Evolutionary conservation across 2,888 invertebrate genomes (phyloP).

Genomic region (Antitype chi): DNA sequence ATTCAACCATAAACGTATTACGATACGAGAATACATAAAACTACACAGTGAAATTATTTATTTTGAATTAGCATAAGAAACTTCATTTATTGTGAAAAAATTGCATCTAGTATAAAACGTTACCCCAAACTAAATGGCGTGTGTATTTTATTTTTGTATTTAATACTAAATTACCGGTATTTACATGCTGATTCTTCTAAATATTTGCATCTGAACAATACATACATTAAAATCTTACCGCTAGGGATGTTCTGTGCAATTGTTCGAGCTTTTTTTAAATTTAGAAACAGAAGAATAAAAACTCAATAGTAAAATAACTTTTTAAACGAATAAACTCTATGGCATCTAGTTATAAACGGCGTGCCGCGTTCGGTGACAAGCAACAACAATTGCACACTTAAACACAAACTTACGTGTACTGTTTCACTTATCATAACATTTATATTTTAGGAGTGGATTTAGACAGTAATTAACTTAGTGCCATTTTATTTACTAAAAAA

Average conservation of each 20-base stretch:
- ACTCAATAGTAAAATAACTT: conserved; percentile 58
- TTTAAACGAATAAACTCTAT: conserved; percentile 70
- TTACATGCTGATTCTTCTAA: conserved; percentile 89
- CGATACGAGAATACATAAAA: conserved; percentile 59
- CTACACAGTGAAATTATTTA: conserved; percentile 56
- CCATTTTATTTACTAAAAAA: conserved; percentile 70
- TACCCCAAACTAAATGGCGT: conserved; percentile 79
- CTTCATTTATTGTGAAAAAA: conserved; percentile 49
- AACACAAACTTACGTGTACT: conserved; percentile 82
- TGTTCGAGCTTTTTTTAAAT: conserved; percentile 79
- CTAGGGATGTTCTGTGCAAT: conserved; percentile 86
- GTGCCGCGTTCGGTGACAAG: conserved; percentile 68
- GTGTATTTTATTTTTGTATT: conserved; percentile 70
- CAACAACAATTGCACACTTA: conserved; percentile 89
- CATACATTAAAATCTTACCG: conserved; percentile 89
- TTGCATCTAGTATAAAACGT: conserved; percentile 79
- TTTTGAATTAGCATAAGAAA: conserved; percentile 43
- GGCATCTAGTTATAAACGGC: conserved; percentile 70
- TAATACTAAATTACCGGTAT: conserved; percentile 84
- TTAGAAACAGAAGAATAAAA: conserved; percentile 54
- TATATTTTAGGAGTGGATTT: conserved; percentile 86
- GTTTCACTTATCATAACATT: conserved; percentile 80
- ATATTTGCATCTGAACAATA: conserved; percentile 91
- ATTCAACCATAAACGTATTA: conserved; percentile 59
- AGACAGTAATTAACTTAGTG: conserved; percentile 87